Conservation (phyloP, 2,888 invertebrate species). For the Galerucella nymphaeae region DNA sequence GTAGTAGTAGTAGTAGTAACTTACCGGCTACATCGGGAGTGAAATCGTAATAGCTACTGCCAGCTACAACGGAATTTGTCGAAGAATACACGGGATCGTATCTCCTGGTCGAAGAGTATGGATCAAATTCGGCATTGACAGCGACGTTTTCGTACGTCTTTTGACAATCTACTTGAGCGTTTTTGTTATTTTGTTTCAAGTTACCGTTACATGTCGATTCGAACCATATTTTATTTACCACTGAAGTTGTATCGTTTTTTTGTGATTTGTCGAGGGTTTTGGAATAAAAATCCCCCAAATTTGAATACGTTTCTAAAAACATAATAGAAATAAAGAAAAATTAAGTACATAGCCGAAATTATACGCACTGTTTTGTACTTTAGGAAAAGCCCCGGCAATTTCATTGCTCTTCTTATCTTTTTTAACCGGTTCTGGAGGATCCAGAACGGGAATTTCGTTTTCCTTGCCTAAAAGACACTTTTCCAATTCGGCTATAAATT, state of each 20-base stretch:
- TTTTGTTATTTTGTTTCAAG: conserved; percentile 50
- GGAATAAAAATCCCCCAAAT: conserved; percentile 46
- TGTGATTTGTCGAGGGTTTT: conserved; percentile 45
- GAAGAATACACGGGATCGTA: conserved; percentile 57
- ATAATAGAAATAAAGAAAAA: conserved; percentile 9
- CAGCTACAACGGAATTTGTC: conserved; percentile 40
- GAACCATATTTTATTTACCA: conserved; percentile 68
- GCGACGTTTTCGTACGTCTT: conserved; percentile 47
- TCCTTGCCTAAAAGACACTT: conserved; percentile 66
- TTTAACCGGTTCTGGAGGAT: conserved; percentile 62
- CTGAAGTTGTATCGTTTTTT: conserved; percentile 60
- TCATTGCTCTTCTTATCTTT: conserved; percentile 37
- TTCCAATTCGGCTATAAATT: conserved; percentile 74
- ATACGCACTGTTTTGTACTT: conserved; percentile 60
- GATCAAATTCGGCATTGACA: conserved; percentile 55
- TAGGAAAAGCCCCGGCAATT: conserved; percentile 53
- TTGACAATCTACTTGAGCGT: conserved; percentile 35
- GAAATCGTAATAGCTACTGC: conserved; percentile 39
- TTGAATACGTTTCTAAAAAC: conserved; percentile 45
- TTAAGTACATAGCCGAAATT: background rate
- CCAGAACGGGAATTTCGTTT: conserved; percentile 63
- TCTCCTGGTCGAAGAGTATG: conserved; percentile 56
- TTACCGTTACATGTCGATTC: conserved; percentile 58
- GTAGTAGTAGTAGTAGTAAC: too few relatives aligned
- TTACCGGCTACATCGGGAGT: conserved; percentile 23